A percentile compares a stretch with the other conserved stretches of the same genome.
Conservation (phyloP, 2,888 invertebrate species). For the Drosophila neutralis region DNA sequence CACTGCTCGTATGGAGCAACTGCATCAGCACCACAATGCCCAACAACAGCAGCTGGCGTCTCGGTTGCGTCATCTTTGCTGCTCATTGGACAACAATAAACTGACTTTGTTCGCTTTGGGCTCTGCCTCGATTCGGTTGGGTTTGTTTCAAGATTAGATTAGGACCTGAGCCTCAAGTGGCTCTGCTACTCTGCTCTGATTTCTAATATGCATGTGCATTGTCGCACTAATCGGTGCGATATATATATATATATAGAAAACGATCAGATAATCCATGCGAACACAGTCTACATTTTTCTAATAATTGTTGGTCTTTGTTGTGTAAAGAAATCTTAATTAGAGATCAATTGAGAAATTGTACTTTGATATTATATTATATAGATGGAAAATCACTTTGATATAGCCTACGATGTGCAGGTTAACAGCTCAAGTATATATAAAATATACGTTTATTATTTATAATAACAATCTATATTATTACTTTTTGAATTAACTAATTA, state of each 20-base stretch:
- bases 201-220: constrained; percentile 7
- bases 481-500: background rate
- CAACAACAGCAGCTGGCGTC: background rate
- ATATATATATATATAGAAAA: background rate
- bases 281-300: background rate
- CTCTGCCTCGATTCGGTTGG: background rate
- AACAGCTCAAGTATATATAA: background rate
- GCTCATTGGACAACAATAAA: constrained; percentile 29
- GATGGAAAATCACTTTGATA: background rate
- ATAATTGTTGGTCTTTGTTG: background rate
- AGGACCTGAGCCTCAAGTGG: constrained; percentile 44
- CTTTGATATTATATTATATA: background rate
- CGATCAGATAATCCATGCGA: background rate
- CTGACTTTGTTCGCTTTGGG: constrained; percentile 2
- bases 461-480: background rate
- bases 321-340: background rate
- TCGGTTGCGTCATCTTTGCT: constrained; percentile 9
- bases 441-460: background rate
- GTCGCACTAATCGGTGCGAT: constrained; percentile 12
- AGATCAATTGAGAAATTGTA: background rate
- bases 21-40: constrained; percentile 9
- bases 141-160: constrained; percentile 50
- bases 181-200: constrained; percentile 6
- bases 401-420: background rate
- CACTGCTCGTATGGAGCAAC: constrained; percentile 11